phyloP scores from a whole-genome alignment of 2,888 invertebrate species.

The Trisateles emortualis region DNA sequence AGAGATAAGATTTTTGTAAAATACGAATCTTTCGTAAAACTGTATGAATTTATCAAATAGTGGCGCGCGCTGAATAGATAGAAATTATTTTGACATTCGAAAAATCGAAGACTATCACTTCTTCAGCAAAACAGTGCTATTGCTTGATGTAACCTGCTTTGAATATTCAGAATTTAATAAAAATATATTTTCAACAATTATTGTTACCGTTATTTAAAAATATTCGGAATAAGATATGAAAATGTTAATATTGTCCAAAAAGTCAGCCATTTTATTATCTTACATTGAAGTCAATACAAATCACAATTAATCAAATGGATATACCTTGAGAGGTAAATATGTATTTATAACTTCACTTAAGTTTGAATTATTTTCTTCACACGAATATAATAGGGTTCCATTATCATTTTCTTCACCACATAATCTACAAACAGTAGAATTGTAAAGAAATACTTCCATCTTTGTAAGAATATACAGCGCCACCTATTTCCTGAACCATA shows the following conservation, averaged over 20 bases:
- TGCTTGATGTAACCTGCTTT: background rate
- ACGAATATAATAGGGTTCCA: slow-evolving; percentile 88
- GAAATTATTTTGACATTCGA: slow-evolving; percentile 30
- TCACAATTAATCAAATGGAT: slow-evolving; percentile 64
- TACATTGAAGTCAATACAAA: slow-evolving; percentile 77
- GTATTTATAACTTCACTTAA: slow-evolving; percentile 89
- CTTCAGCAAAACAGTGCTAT: background rate
- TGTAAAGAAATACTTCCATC: slow-evolving; percentile 87
- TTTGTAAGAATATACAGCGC: slow-evolving; percentile 60
- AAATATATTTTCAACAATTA: background rate
- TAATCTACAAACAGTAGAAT: slow-evolving; percentile 91
- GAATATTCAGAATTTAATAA: slow-evolving; percentile 9
- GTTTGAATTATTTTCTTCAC: slow-evolving; percentile 86
- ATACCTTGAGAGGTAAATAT: slow-evolving; percentile 92
- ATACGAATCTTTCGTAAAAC: background rate
- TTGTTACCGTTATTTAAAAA: background rate
- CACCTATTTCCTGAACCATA: slow-evolving; percentile 74
- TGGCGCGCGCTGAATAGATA: slow-evolving; percentile 27
- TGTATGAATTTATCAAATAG: slow-evolving; percentile 6
- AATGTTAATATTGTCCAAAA: slow-evolving; percentile 38
- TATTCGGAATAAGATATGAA: slow-evolving; percentile 30
- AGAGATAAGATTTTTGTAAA: background rate
- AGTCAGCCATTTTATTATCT: slow-evolving; percentile 73
- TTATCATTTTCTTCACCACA: slow-evolving; percentile 91
- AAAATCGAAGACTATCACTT: slow-evolving; percentile 13